Evolutionary conservation across 2,888 invertebrate species (phyloP).

Genomic region (Drosophila helvetica): DNA sequence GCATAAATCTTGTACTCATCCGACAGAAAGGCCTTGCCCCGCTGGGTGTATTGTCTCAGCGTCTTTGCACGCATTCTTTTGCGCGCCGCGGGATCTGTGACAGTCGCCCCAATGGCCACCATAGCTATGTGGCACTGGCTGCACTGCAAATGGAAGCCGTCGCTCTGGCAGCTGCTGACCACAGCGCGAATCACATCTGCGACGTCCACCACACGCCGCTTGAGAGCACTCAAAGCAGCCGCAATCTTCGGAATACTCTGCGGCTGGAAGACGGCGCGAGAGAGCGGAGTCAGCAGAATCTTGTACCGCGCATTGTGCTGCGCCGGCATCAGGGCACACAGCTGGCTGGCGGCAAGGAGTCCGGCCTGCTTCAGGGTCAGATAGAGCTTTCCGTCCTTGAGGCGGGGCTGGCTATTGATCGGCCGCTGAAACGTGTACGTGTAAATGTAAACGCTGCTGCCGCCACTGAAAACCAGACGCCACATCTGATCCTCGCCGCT

Average conservation of each 20-base stretch:
- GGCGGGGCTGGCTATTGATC: conserved; percentile 52
- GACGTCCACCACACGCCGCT: conserved; percentile 7
- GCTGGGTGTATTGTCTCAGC: conserved; percentile 35
- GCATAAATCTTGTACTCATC: conserved; percentile 45
- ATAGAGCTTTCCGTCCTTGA: conserved; percentile 53
- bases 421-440: conserved; percentile 47
- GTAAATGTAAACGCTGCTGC: conserved; percentile 43
- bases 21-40: conserved; percentile 45
- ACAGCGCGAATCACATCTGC: conserved; percentile 49
- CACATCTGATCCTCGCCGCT: conserved; percentile 52
- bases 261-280: conserved; percentile 52
- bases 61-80: conserved; percentile 42
- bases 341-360: conserved; percentile 47
- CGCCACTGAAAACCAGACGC: conserved; percentile 47
- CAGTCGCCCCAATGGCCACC: conserved; percentile 51
- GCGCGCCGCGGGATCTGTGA: conserved; percentile 11
- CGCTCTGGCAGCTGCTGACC: conserved; percentile 65
- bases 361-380: conserved; percentile 61
- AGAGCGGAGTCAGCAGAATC: conserved; percentile 59
- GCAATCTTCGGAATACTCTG: conserved; percentile 52
- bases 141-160: conserved; percentile 56
- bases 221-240: conserved; percentile 3
- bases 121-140: conserved; percentile 58
- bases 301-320: conserved; percentile 36
- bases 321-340: conserved; percentile 37